Evolutionary conservation across 2,113 vertebrate genomes (phyloP).

Genomic region (Gymnocephalus cernua): DNA sequence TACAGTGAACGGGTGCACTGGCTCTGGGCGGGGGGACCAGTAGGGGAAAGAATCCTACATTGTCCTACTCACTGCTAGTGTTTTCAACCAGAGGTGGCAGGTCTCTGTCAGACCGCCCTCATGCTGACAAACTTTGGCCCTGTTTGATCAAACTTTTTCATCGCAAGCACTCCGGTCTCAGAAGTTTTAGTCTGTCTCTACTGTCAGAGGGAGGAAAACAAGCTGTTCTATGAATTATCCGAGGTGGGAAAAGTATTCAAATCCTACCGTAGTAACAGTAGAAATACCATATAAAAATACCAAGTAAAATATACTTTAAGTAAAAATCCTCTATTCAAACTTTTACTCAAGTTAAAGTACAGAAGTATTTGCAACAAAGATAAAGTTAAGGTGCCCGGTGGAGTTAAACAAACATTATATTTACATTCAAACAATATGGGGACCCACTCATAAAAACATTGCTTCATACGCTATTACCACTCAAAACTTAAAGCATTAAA

Average conservation of each 20-base stretch:
- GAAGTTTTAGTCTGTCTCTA: not conserved
- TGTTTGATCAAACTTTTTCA: constrained; percentile 7
- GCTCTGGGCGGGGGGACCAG: constrained; percentile 28
- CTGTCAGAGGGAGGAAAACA: not conserved
- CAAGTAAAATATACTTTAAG: not conserved
- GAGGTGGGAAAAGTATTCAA: not conserved
- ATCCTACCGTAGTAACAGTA: not conserved
- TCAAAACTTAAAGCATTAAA: not conserved
- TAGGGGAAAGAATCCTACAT: not conserved
- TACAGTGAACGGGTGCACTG: constrained; percentile 22
- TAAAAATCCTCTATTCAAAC: not conserved
- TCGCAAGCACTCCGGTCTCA: not conserved
- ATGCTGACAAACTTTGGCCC: not conserved
- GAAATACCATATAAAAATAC: too few species aligned
- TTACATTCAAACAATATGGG: not conserved
- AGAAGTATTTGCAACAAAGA: not conserved
- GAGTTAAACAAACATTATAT: not conserved
- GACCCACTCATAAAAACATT: not conserved
- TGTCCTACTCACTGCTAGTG: not conserved
- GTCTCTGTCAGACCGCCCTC: constrained; percentile 13
- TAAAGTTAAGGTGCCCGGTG: not conserved
- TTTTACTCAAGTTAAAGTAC: not conserved
- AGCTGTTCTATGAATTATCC: not conserved
- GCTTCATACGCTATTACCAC: not conserved
- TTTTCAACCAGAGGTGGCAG: not conserved